Evolutionary conservation across 2,888 invertebrate genomes (phyloP), one percentile per base, ranked within the genome.

Genomic region (Aphodius sticticus): DNA sequence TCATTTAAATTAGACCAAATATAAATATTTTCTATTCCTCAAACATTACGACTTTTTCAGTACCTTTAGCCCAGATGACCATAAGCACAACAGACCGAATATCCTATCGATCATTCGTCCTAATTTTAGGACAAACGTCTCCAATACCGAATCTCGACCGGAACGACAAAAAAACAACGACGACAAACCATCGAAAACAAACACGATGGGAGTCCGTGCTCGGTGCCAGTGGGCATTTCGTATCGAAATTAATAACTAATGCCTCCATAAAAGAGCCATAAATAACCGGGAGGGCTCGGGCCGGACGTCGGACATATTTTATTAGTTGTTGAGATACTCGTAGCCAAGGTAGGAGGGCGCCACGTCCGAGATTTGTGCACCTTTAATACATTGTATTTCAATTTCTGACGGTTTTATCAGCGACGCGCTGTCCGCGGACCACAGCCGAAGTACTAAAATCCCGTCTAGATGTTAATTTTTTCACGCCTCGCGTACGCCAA

Each of bases 201-300:
- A 53, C 53, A 53, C 53, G 53, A 53, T 53, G 53, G 53, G 53
- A 53, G 53, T 53, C 53, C 53, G 12, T 7, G 53, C 9, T 53
- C 12, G 7, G 53, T 26, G 26, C 26, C 26, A 26, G 26, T 26
- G 26, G 26, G 26, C 26, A 26, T 53, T 53, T 53, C 53, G 53
- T 53, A 53, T 53, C 53, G 53, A 53, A 53, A 53, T 53, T 53
- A 53, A 53, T 53, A 53, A 53, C 53, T 53, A 53, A 53, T 53
- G 53, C 53, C 53, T 53, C 53, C 53, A 53, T 53, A 53, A 53
- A 53, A 53, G 53, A 53, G 53, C 53, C 12, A 53, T 53, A 53
- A 53, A 53, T 53, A 53, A 53, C 53, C 53, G 12, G 53, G 53
- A 9, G 7, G 53, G 53, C 53, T 5, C 9, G 7, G 53, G 53